These are phyloP conservation scores for Drosophila meridionalis DNA, from an alignment of 2,888 invertebrate species.

Conservation along the genomic window DNA sequence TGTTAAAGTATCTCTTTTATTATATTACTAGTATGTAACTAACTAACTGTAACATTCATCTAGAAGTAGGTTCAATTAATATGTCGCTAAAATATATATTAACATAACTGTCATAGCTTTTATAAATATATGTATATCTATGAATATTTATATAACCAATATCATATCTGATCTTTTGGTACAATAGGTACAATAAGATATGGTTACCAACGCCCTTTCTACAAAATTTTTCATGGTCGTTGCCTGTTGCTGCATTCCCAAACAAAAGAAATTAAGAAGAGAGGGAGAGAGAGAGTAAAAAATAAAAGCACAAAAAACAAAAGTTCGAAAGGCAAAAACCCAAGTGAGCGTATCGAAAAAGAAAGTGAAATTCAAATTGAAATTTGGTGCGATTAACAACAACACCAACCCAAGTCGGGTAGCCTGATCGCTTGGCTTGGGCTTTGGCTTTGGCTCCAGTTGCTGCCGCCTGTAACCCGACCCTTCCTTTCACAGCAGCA, in stretches of 20 bases:
- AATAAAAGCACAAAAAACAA: constrained; percentile 47
- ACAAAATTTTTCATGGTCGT: constrained; percentile 73
- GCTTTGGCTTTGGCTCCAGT: background rate
- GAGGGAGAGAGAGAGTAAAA: background rate
- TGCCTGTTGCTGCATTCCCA: constrained; percentile 60
- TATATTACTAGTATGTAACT: no score
- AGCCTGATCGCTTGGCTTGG: constrained; percentile 49
- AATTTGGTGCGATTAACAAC: constrained; percentile 79
- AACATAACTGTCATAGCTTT: background rate
- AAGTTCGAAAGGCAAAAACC: constrained; percentile 82
- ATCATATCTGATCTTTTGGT: constrained; percentile 4
- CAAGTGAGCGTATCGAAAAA: constrained; percentile 83
- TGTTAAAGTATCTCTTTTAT: no score
- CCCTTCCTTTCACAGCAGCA: constrained; percentile 4
- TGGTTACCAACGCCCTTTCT: constrained; percentile 57
- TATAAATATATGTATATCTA: background rate
- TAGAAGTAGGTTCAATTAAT: background rate
- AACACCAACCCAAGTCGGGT: constrained; percentile 38
- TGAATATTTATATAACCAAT: background rate
- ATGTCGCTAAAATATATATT: background rate
- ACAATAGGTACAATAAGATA: background rate
- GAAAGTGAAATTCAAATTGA: constrained; percentile 84
- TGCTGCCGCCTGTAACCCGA: constrained; percentile 12
- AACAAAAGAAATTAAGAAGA: constrained; percentile 59
- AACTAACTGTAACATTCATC: no score